These are phyloP conservation scores for Drosophila saltans DNA, from an alignment of 1,140 invertebrate species.

Conservation along the genomic window DNA sequence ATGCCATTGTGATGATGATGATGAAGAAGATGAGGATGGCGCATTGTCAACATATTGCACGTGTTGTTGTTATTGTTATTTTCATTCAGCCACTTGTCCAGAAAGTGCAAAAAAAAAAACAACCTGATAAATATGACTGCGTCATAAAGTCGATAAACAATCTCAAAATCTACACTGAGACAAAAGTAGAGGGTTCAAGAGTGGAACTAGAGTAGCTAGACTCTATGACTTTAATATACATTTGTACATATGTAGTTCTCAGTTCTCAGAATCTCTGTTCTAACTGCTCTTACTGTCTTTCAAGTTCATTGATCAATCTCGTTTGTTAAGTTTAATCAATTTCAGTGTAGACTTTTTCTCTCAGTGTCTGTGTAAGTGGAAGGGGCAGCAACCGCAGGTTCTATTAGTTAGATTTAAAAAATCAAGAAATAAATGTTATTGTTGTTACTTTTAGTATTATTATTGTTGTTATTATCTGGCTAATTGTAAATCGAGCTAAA, in stretches of 20 bases:
- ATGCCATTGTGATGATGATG: neutral
- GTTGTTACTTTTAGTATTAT: neutral
- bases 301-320: too few species aligned
- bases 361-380: neutral
- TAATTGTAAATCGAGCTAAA: neutral
- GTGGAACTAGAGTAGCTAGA: too few species aligned
- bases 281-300: too few species aligned
- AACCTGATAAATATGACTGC: constrained; percentile 17
- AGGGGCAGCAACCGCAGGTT: constrained; percentile 4
- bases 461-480: neutral
- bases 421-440: neutral
- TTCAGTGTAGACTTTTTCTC: too few species aligned
- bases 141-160: constrained; percentile 13
- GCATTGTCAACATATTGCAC: constrained; percentile 18
- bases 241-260: too few species aligned
- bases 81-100: constrained; percentile 8
- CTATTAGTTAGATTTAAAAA: constrained; percentile 1
- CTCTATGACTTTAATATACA: too few species aligned
- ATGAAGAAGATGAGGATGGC: constrained; percentile 4
- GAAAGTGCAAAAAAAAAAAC: constrained; percentile 11
- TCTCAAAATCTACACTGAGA: neutral
- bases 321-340: too few species aligned
- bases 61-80: constrained; percentile 15
- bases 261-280: too few species aligned
- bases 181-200: too few species aligned